phyloP scores from a whole-genome alignment of 2,888 invertebrate species.

The Pterobdella sp. region DNA sequence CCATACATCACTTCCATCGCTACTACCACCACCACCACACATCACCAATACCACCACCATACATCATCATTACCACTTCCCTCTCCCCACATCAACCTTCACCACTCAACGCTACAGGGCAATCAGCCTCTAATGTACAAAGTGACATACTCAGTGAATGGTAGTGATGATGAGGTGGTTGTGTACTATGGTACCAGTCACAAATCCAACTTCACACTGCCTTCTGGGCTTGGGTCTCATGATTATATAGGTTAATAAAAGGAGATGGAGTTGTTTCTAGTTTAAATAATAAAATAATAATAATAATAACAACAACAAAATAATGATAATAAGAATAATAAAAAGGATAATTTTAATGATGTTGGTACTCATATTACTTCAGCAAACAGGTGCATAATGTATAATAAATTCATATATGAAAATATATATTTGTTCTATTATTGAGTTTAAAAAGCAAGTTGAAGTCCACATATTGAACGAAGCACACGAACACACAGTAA shows the following conservation, averaged over 20 bases:
- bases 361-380: too few species aligned
- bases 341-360: too few species aligned
- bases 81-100: background rate
- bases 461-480: too few species aligned
- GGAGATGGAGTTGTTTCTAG: background rate
- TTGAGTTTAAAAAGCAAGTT: too few species aligned
- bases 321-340: too few species aligned
- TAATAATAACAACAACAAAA: too few species aligned
- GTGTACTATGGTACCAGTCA: slow-evolving; percentile 12
- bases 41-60: too few species aligned
- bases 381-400: too few species aligned
- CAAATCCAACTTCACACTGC: slow-evolving; percentile 19
- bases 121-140: slow-evolving; percentile 6
- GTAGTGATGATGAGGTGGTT: background rate
- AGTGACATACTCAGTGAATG: slow-evolving; percentile 9
- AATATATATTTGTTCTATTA: too few species aligned
- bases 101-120: background rate
- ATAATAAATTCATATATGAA: too few species aligned
- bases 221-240: background rate
- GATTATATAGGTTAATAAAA: slow-evolving; percentile 15
- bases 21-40: too few species aligned
- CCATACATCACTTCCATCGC: too few species aligned
- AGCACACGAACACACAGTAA: slow-evolving; percentile 4
- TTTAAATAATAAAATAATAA: background rate
- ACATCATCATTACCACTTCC: background rate